Conservation (phyloP, 2,113 vertebrate genomes). For the Tauraco erythrolophus region DNA sequence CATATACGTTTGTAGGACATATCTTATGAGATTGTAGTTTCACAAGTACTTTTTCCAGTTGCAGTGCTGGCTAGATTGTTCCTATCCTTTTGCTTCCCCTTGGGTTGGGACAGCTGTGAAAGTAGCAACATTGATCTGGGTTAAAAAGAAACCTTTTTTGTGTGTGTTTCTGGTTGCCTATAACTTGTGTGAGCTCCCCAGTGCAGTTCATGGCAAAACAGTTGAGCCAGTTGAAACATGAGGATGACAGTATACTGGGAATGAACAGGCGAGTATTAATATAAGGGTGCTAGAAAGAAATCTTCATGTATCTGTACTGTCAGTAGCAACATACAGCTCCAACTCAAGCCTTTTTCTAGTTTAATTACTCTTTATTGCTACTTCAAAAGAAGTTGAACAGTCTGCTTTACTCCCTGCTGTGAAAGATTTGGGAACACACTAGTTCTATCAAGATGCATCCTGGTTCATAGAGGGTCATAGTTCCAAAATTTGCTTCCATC, state of each 20-base stretch:
- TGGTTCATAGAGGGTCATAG: background rate
- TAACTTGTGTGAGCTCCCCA: background rate
- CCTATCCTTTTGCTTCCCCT: background rate
- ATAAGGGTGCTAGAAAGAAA: background rate
- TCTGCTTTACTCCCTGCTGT: no score
- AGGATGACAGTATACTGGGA: background rate
- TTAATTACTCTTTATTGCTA: background rate
- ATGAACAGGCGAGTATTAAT: background rate
- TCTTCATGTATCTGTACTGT: background rate
- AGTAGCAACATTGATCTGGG: background rate
- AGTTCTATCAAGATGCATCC: background rate
- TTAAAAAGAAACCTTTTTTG: background rate
- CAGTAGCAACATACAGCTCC: background rate
- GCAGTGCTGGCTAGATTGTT: fast-evolving
- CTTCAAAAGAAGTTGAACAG: background rate
- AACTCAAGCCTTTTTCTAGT: background rate
- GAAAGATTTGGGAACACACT: no score
- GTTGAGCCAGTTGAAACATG: background rate
- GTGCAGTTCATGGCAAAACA: background rate
- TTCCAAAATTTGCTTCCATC: background rate
- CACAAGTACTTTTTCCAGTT: background rate
- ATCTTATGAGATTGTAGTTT: background rate
- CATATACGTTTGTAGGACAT: background rate
- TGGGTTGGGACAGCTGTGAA: background rate
- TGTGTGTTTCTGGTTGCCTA: background rate